Base-by-base conservation (phyloP, 2,113 vertebrate genomes). In the Seriola rivoliana region DNA sequence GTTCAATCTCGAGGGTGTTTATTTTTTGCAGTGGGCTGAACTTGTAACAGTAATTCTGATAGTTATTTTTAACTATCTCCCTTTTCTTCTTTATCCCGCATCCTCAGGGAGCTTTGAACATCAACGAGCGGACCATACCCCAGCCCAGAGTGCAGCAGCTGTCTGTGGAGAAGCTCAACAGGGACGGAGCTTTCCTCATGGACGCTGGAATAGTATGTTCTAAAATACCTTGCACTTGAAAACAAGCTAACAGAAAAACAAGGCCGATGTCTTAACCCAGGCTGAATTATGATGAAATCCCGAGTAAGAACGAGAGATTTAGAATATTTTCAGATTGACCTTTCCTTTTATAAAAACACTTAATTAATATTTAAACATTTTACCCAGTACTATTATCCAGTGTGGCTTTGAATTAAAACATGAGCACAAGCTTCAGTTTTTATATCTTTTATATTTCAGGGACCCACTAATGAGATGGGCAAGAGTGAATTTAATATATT, bases 101-200 rank as follows among this genome's bases (percentile, higher is more conserved):
- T 82, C 34, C 55, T 85, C 76, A 99, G 98, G 97, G 97, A 63
- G 97, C 97, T 16, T 93, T 99, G 79, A 98, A 95, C 84, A 84
- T 99, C 93, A 97, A 79, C 0, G 98, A 99, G 17, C 96, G 91
- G 88, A 97, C 96, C 73, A 94, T 99, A 94, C 97, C 98, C 93
- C 98, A 99, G 91, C 97, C 98, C 29, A 90, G 95, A 76, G 66
- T 97, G 86, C 96, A 97, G 78, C 98, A 99, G 94, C 95, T 99
- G 21, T 97, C 98, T 0, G 97, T 97, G 89, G 98, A 99, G 93
- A 99, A 98, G 86, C 87, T 99, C 89, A 96, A 92, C 84, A 95
- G 96, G 81, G 98, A 99, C 14, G 98, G 96, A 50, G 97, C 97
- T 68, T 99, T 97, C 88, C 97, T 99, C 59, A 96, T 99, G 97